Evolutionary conservation across 2,888 invertebrate species (phyloP).

Genomic region (Sepioteuthis lessoniana): DNA sequence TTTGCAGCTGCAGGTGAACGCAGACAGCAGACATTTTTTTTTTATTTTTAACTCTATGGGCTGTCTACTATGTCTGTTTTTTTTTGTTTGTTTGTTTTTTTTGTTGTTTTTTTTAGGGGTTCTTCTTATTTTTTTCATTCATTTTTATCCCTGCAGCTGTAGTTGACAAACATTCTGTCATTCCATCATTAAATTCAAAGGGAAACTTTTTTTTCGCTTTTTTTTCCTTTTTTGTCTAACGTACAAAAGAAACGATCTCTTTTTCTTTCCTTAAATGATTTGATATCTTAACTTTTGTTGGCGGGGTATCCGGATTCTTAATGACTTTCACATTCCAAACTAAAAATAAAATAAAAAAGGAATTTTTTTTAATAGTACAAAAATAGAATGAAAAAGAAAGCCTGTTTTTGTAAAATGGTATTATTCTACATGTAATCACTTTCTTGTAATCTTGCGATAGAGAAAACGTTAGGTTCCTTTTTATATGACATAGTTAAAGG

Average conservation of each 20-base stretch:
- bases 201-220: background rate
- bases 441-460: too few relatives aligned
- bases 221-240: too few relatives aligned
- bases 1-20: background rate
- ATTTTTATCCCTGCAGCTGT: too few relatives aligned
- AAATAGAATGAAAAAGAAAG: too few relatives aligned
- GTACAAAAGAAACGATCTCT: background rate
- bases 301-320: background rate
- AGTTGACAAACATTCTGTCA: background rate
- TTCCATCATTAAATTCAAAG: background rate
- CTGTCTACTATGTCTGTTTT: too few relatives aligned
- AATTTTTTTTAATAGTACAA: background rate
- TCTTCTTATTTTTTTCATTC: background rate
- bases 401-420: too few relatives aligned
- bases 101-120: background rate
- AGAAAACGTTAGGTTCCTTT: too few relatives aligned
- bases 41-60: too few relatives aligned
- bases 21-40: background rate
- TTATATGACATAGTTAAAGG: too few relatives aligned
- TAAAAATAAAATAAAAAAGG: background rate
- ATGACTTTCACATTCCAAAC: background rate
- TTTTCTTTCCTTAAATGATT: background rate
- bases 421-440: too few relatives aligned
- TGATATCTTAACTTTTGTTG: background rate
- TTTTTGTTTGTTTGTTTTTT: background rate